Evolutionary conservation across 2,888 invertebrate species (phyloP).

Genomic region (Drosophila putrida): DNA sequence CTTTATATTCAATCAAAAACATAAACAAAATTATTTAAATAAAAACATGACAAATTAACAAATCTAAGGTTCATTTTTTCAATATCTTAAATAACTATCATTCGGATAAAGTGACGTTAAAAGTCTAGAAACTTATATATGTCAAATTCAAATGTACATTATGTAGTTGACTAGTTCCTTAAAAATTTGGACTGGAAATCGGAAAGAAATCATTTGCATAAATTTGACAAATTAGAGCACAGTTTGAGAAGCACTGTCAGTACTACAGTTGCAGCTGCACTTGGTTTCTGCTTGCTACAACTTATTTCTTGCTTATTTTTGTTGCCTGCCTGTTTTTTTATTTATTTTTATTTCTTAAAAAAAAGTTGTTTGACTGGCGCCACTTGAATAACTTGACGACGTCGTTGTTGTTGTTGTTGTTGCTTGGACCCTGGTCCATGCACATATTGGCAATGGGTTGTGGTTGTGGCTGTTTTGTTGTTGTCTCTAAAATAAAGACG

Average conservation of each 20-base stretch:
- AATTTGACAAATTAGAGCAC: slow-evolving; percentile 4
- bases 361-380: slow-evolving; percentile 83
- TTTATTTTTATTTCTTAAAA: slow-evolving; percentile 34
- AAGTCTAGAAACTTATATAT: too few species aligned
- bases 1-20: too few species aligned
- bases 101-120: too few species aligned
- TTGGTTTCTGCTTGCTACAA: slow-evolving; percentile 21
- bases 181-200: too few species aligned
- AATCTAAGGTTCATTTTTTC: too few species aligned
- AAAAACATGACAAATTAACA: too few species aligned
- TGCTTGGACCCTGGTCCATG: slow-evolving; percentile 10
- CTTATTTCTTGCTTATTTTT: slow-evolving; percentile 26
- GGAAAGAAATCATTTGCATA: too few species aligned
- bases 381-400: slow-evolving; percentile 82
- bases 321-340: slow-evolving; percentile 29
- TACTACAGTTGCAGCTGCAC: slow-evolving; percentile 21
- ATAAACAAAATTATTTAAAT: too few species aligned
- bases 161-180: too few species aligned
- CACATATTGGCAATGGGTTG: slow-evolving; percentile 16
- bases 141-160: too few species aligned
- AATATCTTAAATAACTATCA: too few species aligned
- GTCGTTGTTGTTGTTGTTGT: slow-evolving; percentile 10
- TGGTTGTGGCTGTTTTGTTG: slow-evolving; percentile 18
- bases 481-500: slow-evolving; percentile 72
- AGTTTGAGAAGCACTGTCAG: slow-evolving; percentile 32